Conservation (phyloP, 2,888 invertebrate genomes). For the Leucoptera coffeella region DNA sequence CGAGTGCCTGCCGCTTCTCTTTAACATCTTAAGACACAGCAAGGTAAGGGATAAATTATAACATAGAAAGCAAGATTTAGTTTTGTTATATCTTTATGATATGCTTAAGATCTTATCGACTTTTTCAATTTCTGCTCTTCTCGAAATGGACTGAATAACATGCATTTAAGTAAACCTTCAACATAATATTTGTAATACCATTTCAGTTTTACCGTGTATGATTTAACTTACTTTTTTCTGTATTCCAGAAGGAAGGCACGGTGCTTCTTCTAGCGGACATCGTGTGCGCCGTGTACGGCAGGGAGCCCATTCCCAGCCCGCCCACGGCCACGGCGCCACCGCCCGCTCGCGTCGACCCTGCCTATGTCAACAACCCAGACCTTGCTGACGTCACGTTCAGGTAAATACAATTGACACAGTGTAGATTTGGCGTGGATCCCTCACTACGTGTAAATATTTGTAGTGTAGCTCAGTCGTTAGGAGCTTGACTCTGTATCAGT, state of each 20-base stretch:
- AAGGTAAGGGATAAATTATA: constrained; percentile 62
- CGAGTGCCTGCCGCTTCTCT: constrained; percentile 82
- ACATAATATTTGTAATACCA: too few relatives aligned
- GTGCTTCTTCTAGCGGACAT: constrained; percentile 82
- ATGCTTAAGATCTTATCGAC: too few relatives aligned
- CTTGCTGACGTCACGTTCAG: constrained; percentile 86
- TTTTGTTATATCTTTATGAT: too few relatives aligned
- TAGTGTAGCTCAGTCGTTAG: too few relatives aligned
- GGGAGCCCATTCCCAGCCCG: constrained; percentile 70
- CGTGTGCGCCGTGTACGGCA: constrained; percentile 82
- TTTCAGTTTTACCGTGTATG: background rate
- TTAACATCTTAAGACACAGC: constrained; percentile 84
- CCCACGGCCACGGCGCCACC: constrained; percentile 57
- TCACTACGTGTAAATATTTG: too few relatives aligned
- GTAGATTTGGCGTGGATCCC: too few relatives aligned
- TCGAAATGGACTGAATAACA: too few relatives aligned
- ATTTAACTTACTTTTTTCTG: constrained; percentile 2
- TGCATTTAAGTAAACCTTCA: too few relatives aligned
- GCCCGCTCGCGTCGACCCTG: constrained; percentile 79
- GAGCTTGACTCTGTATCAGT: too few relatives aligned
- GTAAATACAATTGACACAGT: too few relatives aligned
- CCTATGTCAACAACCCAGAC: constrained; percentile 91
- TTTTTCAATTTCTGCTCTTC: too few relatives aligned
- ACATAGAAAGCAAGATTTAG: too few relatives aligned
- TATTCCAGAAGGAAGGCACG: constrained; percentile 76